These are phyloP conservation scores for Tetragonula clypearis DNA, from an alignment of 1,140 invertebrate species.

Conservation along the genomic window DNA sequence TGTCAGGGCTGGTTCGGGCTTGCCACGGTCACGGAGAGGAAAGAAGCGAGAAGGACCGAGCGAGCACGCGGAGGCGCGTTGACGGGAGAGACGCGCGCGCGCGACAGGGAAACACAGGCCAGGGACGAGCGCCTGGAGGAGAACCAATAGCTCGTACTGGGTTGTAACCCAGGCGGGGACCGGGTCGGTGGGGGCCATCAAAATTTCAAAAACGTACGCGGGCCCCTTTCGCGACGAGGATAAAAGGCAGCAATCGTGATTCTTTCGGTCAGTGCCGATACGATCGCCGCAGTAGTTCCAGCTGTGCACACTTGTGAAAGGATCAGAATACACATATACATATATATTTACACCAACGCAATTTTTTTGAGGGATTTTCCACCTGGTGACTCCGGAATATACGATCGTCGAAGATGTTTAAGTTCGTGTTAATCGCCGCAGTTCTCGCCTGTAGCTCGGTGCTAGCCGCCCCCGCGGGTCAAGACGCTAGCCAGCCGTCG, in stretches of 20 bases:
- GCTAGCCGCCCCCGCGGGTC: slow-evolving; percentile 82
- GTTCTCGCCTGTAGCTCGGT: slow-evolving; percentile 77
- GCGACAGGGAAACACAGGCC: slow-evolving; percentile 37
- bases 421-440: slow-evolving; percentile 80
- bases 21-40: slow-evolving; percentile 40
- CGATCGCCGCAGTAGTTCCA: slow-evolving; percentile 73
- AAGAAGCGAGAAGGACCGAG: slow-evolving; percentile 44
- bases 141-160: slow-evolving; percentile 75
- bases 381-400: slow-evolving; percentile 12
- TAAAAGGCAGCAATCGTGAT: slow-evolving; percentile 82
- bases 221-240: slow-evolving; percentile 82
- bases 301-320: neutral
- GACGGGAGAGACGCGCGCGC: slow-evolving; percentile 55
- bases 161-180: slow-evolving; percentile 69
- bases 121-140: slow-evolving; percentile 56
- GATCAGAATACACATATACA: neutral
- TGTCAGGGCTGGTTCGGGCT: slow-evolving; percentile 46
- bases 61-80: slow-evolving; percentile 36
- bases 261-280: slow-evolving; percentile 82
- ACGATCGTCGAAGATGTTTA: slow-evolving; percentile 79
- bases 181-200: slow-evolving; percentile 87
- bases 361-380: neutral
- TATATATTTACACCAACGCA: neutral
- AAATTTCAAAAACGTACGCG: slow-evolving; percentile 83
- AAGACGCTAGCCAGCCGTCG: slow-evolving; percentile 60